Evolutionary conservation across 2,888 invertebrate species (phyloP).

Genomic region (Agrochola circellaris): DNA sequence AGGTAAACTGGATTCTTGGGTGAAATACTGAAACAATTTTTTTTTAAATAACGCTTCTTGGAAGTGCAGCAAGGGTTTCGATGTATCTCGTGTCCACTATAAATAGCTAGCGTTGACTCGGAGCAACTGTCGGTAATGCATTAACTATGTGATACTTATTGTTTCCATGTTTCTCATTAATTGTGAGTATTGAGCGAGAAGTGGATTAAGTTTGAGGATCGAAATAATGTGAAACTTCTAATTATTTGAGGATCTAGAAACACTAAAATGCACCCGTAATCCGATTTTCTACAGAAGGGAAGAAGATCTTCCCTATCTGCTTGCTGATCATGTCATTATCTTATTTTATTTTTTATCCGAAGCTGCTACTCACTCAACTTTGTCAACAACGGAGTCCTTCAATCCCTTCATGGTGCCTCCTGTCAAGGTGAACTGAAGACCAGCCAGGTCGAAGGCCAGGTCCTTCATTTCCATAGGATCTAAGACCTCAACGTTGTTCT

Average conservation of each 20-base stretch:
- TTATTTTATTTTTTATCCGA: neutral
- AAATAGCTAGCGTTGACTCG: too few species aligned
- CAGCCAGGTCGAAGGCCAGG: slow-evolving; percentile 69
- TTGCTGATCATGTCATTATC: neutral
- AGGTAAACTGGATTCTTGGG: too few species aligned
- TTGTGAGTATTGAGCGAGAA: neutral
- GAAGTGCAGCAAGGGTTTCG: too few species aligned
- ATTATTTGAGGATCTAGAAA: too few species aligned
- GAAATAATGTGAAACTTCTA: neutral
- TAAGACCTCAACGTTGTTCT: slow-evolving; percentile 65
- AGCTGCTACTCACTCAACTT: slow-evolving; percentile 48
- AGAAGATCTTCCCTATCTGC: neutral
- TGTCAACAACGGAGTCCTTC: slow-evolving; percentile 52
- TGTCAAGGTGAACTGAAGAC: slow-evolving; percentile 67
- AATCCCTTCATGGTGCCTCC: slow-evolving; percentile 65
- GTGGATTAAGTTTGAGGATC: neutral
- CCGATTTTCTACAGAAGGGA: neutral
- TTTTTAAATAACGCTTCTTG: too few species aligned
- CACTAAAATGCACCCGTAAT: too few species aligned
- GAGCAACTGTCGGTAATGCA: too few species aligned
- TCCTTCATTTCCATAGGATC: slow-evolving; percentile 70
- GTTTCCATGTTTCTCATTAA: neutral
- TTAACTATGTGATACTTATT: neutral
- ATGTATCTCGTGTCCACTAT: too few species aligned
- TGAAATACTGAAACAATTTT: too few species aligned